Conservation (phyloP, 2,888 invertebrate species). For the Reticulitermes lucifugus region DNA sequence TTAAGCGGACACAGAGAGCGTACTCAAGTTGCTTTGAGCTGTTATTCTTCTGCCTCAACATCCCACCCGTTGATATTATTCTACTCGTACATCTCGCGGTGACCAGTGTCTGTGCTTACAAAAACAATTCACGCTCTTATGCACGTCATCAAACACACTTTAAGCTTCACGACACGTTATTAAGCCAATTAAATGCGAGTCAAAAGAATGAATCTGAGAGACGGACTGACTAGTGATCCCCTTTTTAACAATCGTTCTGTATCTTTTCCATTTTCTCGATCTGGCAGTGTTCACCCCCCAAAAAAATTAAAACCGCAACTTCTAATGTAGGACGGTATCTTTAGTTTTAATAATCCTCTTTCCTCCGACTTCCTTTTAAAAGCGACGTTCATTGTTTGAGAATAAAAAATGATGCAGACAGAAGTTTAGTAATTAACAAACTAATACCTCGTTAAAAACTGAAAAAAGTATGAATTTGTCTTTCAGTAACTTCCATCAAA, state of each 20-base stretch:
- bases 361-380: conserved; percentile 13
- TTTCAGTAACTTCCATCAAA: conserved; percentile 6
- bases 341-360: conserved; percentile 30
- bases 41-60: neutral
- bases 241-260: conserved; percentile 16
- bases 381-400: neutral
- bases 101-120: neutral
- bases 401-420: conserved; percentile 20
- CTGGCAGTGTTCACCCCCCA: neutral
- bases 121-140: neutral
- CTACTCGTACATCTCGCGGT: neutral
- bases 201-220: conserved; percentile 35
- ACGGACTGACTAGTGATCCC: conserved; percentile 17
- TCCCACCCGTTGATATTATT: neutral
- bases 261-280: conserved; percentile 21
- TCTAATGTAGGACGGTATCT: conserved; percentile 10
- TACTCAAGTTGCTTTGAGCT: neutral
- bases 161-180: conserved; percentile 29
- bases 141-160: neutral
- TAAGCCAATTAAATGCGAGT: conserved; percentile 47
- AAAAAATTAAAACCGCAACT: conserved; percentile 9
- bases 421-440: conserved; percentile 31
- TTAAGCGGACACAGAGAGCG: too few relatives aligned
- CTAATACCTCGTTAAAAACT: conserved; percentile 36
- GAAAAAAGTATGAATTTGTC: conserved; percentile 10